Conservation (phyloP, 2,797 vertebrate species). For the Eutrigla gurnardus region DNA sequence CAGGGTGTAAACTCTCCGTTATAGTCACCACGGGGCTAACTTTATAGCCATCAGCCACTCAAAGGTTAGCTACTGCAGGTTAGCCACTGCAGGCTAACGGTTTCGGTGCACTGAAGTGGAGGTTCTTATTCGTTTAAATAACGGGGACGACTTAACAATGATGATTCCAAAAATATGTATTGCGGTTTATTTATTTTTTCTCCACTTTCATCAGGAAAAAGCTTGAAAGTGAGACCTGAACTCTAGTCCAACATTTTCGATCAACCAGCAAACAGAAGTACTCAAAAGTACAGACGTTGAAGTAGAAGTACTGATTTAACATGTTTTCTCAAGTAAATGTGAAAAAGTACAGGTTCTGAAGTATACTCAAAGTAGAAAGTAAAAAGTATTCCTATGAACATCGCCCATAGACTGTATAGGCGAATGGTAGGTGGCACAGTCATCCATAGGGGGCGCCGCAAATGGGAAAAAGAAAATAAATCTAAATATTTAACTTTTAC, state of each 20-base stretch:
- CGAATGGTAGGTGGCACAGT: too few relatives aligned
- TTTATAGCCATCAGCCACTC: slow-evolving; percentile 21
- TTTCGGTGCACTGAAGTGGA: slow-evolving; percentile 10
- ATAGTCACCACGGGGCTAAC: slow-evolving; percentile 7
- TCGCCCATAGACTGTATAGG: too few relatives aligned
- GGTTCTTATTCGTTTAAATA: neutral
- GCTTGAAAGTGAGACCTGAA: neutral
- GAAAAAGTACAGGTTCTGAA: too few relatives aligned
- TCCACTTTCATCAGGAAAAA: neutral
- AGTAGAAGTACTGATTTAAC: too few relatives aligned
- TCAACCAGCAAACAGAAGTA: too few relatives aligned
- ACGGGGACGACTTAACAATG: neutral
- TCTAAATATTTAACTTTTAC: too few relatives aligned
- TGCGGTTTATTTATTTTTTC: neutral
- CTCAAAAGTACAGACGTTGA: too few relatives aligned
- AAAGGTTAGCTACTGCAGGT: slow-evolving; percentile 13
- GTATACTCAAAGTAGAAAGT: too few relatives aligned
- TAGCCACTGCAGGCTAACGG: slow-evolving; percentile 3
- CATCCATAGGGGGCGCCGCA: too few relatives aligned
- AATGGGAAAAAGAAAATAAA: too few relatives aligned
- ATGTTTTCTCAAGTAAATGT: too few relatives aligned
- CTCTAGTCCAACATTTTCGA: neutral
- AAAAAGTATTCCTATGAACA: too few relatives aligned
- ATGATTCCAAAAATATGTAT: neutral
- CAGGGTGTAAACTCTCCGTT: slow-evolving; percentile 7